These are phyloP conservation scores for Hydropsyche tenuis DNA, from an alignment of 1,140 invertebrate species.

Conservation along the genomic window DNA sequence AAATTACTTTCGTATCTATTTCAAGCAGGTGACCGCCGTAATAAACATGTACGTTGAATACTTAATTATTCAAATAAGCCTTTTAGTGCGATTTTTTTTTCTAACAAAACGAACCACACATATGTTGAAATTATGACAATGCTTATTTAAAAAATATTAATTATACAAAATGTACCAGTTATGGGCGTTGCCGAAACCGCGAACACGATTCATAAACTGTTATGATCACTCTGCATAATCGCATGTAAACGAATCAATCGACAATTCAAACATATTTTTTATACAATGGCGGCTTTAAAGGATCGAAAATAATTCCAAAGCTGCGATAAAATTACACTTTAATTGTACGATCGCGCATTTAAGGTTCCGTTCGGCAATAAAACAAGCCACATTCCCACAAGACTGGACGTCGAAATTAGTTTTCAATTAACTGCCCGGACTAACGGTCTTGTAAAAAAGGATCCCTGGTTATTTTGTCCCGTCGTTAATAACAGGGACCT, in stretches of 20 bases:
- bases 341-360: not conserved
- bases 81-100: conserved; percentile 15
- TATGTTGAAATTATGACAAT: not conserved
- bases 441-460: conserved; percentile 3
- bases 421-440: conserved; percentile 18
- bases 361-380: conserved; percentile 22
- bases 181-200: too few species aligned
- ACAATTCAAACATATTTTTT: not conserved
- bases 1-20: not conserved
- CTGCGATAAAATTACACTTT: conserved; percentile 18
- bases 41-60: conserved; percentile 14
- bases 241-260: not conserved
- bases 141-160: not conserved
- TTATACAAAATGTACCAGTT: too few species aligned
- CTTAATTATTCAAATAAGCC: conserved; percentile 26
- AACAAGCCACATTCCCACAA: conserved; percentile 6
- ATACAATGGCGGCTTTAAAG: too few species aligned
- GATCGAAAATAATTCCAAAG: not conserved
- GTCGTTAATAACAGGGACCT: not conserved
- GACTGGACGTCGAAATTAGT: conserved; percentile 21
- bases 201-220: too few species aligned
- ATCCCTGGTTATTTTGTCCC: not conserved
- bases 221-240: too few species aligned
- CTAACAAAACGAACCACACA: not conserved
- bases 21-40: not conserved